Conservation (phyloP, 2,888 invertebrate genomes). For the Horisme vitalbata region DNA sequence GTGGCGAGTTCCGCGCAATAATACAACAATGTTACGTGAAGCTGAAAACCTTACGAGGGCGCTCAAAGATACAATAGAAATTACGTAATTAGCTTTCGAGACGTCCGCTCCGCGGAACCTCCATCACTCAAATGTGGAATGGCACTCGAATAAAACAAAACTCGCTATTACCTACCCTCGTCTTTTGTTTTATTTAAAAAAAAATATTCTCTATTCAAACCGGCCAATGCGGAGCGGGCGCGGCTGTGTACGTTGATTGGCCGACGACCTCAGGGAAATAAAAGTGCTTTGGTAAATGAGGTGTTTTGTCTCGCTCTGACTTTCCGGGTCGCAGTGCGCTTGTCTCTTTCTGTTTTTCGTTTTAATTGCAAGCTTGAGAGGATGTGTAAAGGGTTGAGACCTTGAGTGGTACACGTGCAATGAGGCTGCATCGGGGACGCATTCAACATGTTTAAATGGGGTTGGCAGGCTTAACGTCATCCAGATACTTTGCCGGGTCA, state of each 20-base stretch:
- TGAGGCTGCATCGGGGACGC: conserved; percentile 56
- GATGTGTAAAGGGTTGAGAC: conserved; percentile 79
- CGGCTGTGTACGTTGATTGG: conserved; percentile 79
- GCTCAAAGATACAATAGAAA: conserved; percentile 66
- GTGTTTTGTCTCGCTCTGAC: conserved; percentile 64
- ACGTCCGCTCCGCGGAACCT: conserved; percentile 67
- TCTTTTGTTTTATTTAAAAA: conserved; percentile 74
- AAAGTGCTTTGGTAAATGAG: conserved; percentile 80
- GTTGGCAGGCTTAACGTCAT: conserved; percentile 66
- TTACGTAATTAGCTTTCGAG: conserved; percentile 76
- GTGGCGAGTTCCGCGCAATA: conserved; percentile 59
- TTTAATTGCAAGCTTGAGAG: conserved; percentile 81
- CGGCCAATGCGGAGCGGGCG: conserved; percentile 77
- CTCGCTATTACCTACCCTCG: conserved; percentile 80
- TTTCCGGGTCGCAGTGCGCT: conserved; percentile 44
- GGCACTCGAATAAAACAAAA: conserved; percentile 80
- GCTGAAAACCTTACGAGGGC: conserved; percentile 59
- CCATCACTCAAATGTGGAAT: conserved; percentile 69
- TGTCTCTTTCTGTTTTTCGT: conserved; percentile 73
- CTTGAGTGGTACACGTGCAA: conserved; percentile 79
- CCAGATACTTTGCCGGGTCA: conserved; percentile 42
- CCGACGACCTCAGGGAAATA: conserved; percentile 81
- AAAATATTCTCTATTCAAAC: conserved; percentile 77
- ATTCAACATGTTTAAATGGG: conserved; percentile 73
- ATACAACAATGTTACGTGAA: conserved; percentile 75